Base-by-base conservation (phyloP, 2,888 invertebrate species). In the Drosophila formosana region DNA sequence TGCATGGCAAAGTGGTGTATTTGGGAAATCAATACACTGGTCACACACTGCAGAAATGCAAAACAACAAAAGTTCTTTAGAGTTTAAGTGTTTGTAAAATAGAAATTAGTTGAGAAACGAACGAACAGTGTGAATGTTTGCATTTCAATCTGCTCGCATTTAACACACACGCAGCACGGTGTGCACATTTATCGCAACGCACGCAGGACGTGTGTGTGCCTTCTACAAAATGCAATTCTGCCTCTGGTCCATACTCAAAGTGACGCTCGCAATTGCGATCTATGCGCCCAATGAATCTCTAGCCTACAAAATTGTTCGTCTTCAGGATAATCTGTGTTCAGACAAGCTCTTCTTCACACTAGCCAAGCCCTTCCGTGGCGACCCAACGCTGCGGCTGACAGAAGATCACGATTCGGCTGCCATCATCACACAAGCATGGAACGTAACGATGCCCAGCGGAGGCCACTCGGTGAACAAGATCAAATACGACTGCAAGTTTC, bases 381-480 rank as follows among this genome's bases (percentile, higher is more conserved):
- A 90, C 52, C 90, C 91, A 1, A 82, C 80, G 3, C 63, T 92
- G 9, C 77, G 83, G 3, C 77, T 92, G 1, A 89, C 80, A n/a
- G 89, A 89, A 18, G 91, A 90, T 13, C 85, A 84, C 0, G 88
- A 92, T 5, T 91, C 92, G 0, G 92, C 86, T 0, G 91, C 90
- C 0, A 88, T 91, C 39, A 88, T 92, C 25, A 82, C 90, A 3
- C 92, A 92, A 62, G 67, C 80, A 0, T 92, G 92, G 92, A 92
- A 92, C 50, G 74, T 86, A 7, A 91, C 92, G 25, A 49, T 90
- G 64, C 88, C 90, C 39, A 77, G 71, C 1, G 72, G 67, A 1
- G 77, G 80, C 3, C 82, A 85, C 50, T 72, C 82, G 7, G 72
- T 77, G 1, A 89, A 90, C 57, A 90, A 88, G 66, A 78, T 91